Conservation (phyloP, 2,113 vertebrate species). For the Otocyon megalotis region DNA sequence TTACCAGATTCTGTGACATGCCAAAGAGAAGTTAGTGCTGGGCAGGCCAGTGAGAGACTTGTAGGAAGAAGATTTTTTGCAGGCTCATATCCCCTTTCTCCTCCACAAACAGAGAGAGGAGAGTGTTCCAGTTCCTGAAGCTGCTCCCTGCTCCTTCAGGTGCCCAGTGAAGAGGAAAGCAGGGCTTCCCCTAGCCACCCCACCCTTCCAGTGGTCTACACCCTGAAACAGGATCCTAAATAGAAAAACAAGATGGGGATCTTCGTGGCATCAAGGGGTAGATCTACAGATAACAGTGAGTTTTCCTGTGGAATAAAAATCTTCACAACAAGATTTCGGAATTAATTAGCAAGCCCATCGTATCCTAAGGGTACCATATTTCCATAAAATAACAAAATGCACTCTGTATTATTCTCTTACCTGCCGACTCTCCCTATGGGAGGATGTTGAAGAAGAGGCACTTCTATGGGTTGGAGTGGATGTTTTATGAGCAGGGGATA, state of each 20-base stretch:
- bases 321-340: slow-evolving; percentile 3
- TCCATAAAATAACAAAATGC: not conserved
- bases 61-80: not conserved
- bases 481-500: slow-evolving; percentile 92
- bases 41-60: not conserved
- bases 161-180: not conserved
- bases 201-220: not conserved
- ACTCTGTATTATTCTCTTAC: slow-evolving; percentile 84
- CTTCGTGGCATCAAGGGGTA: not conserved
- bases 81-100: not conserved
- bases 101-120: not conserved
- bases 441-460: slow-evolving; percentile 94
- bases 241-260: not conserved
- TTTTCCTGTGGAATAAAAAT: not conserved
- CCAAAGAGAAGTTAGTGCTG: not conserved
- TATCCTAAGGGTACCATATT: not conserved
- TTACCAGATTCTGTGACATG: not conserved
- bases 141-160: not conserved
- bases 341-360: not conserved
- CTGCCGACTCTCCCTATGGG: slow-evolving; percentile 97
- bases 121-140: not conserved
- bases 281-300: not conserved
- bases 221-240: not conserved
- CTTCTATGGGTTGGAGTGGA: slow-evolving; percentile 97
- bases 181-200: not conserved